phyloP scores from a whole-genome alignment of 2,113 vertebrate genomes.

The Oryctolagus cuniculus region mOryCun1.1 NC_091438.1:62769001-62769500 shows the following conservation, averaged over 20 bases:
- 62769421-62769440: not conserved
- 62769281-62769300: not conserved
- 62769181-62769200: not conserved
- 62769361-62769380: not conserved
- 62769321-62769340: not conserved
- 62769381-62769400: not conserved
- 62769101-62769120: not conserved
- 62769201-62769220: not conserved
- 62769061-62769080: not conserved
- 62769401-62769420: not conserved
- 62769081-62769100: not conserved
- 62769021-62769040: not conserved
- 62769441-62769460: not conserved
- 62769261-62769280: not conserved
- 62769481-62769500: not conserved
- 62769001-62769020: not conserved
- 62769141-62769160: not conserved
- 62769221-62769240: not conserved
- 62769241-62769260: not conserved
- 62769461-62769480: not conserved
- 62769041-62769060: not conserved
- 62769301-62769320: not conserved
- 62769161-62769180: not conserved
- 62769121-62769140: constrained; percentile 16
- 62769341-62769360: not conserved